Conservation (phyloP, 2,113 vertebrate species). For the Rafetus swinhoei region DNA sequence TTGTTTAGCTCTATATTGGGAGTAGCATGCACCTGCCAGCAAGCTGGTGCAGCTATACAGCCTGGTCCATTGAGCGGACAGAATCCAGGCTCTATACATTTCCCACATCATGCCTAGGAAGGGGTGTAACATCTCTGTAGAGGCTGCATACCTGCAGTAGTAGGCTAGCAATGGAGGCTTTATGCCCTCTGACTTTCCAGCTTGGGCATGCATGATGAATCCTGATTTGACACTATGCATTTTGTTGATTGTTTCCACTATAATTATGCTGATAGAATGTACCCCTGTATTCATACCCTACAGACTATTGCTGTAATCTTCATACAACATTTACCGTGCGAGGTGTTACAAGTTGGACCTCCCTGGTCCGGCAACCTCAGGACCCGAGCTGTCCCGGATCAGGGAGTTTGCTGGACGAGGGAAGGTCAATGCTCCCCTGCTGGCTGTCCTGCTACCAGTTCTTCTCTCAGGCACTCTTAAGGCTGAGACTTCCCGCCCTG, state of each 20-base stretch:
- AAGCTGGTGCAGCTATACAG: conserved; percentile 16
- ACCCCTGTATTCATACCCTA: neutral
- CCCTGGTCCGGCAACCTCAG: no score
- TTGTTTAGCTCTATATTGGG: neutral
- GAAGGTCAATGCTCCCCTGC: no score
- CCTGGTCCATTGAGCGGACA: conserved; percentile 28
- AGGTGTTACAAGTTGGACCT: no score
- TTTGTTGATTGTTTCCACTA: conserved; percentile 1
- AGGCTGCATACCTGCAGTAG: neutral
- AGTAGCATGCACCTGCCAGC: neutral
- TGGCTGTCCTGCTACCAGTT: no score
- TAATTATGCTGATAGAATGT: neutral
- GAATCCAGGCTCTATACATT: neutral
- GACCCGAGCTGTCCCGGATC: no score
- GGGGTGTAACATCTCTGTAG: neutral
- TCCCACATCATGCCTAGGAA: neutral
- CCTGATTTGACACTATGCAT: neutral
- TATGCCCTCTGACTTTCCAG: neutral
- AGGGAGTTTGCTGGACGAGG: no score
- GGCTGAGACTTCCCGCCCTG: no score
- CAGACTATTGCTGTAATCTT: neutral
- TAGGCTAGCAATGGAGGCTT: neutral
- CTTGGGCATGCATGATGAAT: conserved; percentile 6
- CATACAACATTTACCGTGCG: neutral
- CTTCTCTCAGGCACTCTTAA: no score